phyloP scores from a whole-genome alignment of 2,113 vertebrate species.

The Clarias batrachus region DNA sequence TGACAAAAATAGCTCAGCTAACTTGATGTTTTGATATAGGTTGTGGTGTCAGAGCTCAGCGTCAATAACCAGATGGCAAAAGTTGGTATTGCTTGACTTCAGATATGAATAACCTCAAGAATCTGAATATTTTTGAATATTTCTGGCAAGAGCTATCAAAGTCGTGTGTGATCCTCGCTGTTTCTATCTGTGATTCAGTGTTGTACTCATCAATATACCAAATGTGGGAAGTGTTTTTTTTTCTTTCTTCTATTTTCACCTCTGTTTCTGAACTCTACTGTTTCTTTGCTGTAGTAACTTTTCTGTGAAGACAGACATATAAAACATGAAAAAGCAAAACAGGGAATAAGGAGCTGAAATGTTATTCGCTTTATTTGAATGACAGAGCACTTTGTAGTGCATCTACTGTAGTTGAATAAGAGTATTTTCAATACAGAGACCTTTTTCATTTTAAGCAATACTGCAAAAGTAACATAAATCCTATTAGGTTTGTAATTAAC shows the following conservation, averaged over 20 bases:
- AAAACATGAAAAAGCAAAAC: neutral
- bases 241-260: neutral
- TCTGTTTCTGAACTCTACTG: neutral
- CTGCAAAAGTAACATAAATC: neutral
- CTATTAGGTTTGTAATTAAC: neutral
- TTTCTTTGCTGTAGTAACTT: neutral
- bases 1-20: neutral
- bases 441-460: neutral
- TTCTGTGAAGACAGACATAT: neutral
- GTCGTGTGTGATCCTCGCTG: neutral
- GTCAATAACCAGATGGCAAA: neutral
- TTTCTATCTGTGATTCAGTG: neutral
- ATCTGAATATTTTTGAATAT: neutral
- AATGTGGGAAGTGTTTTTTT: neutral
- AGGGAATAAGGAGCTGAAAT: neutral
- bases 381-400: neutral
- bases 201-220: neutral
- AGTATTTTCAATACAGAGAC: neutral
- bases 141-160: slow-evolving; percentile 13
- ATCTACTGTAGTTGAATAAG: neutral
- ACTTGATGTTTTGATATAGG: neutral
- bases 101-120: neutral
- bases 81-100: neutral
- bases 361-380: neutral
- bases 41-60: neutral